A percentile compares a stretch with the other conserved stretches of the same genome.
These are phyloP conservation scores for Anabacerthia variegaticeps DNA, from an alignment of 2,797 vertebrate genomes.

Conservation along the genomic window DNA sequence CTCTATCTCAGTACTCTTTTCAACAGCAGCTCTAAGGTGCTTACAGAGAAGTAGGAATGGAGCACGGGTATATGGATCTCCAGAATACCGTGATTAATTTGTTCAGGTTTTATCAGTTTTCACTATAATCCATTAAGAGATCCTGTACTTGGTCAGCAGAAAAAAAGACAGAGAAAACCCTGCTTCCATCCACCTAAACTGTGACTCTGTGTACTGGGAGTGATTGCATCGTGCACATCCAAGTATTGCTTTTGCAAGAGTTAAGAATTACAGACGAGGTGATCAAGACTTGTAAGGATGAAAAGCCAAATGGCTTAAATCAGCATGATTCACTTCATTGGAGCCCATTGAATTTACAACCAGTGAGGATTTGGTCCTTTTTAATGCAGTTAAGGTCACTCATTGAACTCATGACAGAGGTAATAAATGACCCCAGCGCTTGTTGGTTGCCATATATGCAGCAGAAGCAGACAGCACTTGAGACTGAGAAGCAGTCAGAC, in stretches of 20 bases:
- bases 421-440: not conserved
- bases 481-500: not conserved
- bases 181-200: not conserved
- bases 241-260: not conserved
- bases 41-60: not conserved
- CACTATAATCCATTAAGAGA: not conserved
- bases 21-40: fast-evolving
- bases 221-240: not conserved
- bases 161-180: not conserved
- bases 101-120: not conserved
- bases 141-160: not conserved
- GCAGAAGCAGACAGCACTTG: not conserved
- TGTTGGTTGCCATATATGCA: not conserved
- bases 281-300: not conserved
- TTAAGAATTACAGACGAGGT: not conserved
- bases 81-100: not conserved
- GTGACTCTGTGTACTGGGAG: not conserved
- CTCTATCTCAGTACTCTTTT: not conserved
- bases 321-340: not conserved
- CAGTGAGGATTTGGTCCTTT: not conserved
- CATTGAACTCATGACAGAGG: not conserved
- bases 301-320: conserved; percentile 30
- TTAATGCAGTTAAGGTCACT: conserved; percentile 9
- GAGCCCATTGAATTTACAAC: conserved; percentile 6
- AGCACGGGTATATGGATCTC: not conserved